Evolutionary conservation across 2,113 vertebrate species (phyloP).

Genomic region (Raja brachyura): DNA sequence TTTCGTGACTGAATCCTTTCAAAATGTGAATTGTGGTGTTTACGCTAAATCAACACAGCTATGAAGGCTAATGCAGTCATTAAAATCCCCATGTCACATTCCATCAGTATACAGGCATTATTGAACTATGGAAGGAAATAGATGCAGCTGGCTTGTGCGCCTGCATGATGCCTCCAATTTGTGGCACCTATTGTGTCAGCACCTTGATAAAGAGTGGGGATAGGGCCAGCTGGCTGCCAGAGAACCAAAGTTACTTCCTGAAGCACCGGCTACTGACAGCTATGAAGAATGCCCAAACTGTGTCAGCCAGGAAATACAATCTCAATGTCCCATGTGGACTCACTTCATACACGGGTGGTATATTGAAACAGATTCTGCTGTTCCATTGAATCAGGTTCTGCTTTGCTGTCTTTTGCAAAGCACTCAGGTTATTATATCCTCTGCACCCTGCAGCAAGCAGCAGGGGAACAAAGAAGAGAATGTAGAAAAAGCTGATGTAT

Average conservation of each 20-base stretch:
- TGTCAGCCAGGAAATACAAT: neutral
- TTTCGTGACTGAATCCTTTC: neutral
- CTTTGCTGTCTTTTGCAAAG: neutral
- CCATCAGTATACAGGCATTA: neutral
- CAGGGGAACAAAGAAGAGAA: neutral
- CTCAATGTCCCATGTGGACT: neutral
- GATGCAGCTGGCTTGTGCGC: neutral
- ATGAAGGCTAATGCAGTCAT: neutral
- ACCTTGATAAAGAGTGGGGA: neutral
- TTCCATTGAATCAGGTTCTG: neutral
- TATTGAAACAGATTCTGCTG: neutral
- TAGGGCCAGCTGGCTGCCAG: neutral
- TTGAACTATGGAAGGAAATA: neutral
- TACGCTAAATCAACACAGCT: neutral
- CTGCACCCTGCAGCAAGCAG: neutral
- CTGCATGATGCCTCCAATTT: neutral
- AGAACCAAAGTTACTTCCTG: neutral
- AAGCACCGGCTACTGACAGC: neutral
- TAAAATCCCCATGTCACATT: neutral
- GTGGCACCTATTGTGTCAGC: neutral
- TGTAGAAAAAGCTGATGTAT: neutral
- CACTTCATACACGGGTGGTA: neutral
- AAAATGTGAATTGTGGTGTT: neutral
- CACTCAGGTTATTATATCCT: neutral
- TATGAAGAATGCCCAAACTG: neutral